Percentiles rank a stretch among this genome's conserved stretches.
These are phyloP conservation scores for Ammospiza caudacuta DNA, from an alignment of 2,113 vertebrate species.

Conservation along the genomic window DNA sequence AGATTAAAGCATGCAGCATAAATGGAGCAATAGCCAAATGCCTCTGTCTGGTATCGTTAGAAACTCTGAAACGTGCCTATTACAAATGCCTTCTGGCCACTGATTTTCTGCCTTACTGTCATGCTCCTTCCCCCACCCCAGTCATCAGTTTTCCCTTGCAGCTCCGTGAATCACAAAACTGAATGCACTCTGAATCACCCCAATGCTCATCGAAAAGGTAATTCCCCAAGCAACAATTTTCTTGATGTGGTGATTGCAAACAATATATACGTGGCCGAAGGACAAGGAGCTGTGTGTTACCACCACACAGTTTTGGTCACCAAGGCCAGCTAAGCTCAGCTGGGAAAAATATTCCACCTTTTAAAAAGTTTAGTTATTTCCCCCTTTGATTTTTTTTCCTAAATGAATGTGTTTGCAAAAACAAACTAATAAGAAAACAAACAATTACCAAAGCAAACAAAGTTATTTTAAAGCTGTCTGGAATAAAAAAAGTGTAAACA, in stretches of 20 bases:
- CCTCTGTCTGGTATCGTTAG: background rate
- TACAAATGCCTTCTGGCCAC: background rate
- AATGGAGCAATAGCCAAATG: background rate
- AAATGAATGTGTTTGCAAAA: background rate
- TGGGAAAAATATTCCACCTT: background rate
- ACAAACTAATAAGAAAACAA: background rate
- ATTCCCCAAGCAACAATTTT: conserved; percentile 38
- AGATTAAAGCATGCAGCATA: background rate
- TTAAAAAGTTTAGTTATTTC: background rate
- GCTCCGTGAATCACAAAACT: conserved; percentile 24
- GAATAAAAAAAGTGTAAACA: background rate
- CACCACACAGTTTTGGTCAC: background rate
- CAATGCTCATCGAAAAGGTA: conserved; percentile 52
- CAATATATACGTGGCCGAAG: background rate
- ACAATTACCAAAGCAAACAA: background rate
- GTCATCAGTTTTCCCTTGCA: conserved; percentile 3
- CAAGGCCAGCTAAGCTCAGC: background rate
- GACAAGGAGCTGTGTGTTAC: background rate
- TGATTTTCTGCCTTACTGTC: background rate
- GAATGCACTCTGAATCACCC: conserved; percentile 44
- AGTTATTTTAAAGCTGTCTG: background rate
- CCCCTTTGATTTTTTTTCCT: background rate
- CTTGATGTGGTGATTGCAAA: conserved; percentile 27
- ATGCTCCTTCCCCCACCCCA: background rate
- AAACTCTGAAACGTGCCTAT: background rate